These are phyloP conservation scores for Onychostruthus taczanowskii DNA, from an alignment of 2,113 vertebrate species.

Conservation along the genomic window DNA sequence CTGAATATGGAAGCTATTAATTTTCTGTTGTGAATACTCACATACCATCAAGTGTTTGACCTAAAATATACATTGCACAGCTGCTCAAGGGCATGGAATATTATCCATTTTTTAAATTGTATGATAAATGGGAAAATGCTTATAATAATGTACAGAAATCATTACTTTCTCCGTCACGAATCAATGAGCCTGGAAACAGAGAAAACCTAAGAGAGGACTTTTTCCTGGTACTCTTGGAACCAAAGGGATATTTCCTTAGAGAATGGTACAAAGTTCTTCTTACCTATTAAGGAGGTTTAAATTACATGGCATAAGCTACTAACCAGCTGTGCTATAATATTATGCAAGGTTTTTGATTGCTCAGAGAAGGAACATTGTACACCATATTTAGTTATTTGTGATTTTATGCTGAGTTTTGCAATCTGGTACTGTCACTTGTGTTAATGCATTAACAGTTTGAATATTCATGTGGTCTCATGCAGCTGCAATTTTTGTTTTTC, in stretches of 20 bases:
- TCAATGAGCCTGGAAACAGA: constrained; percentile 26
- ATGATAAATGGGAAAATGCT: constrained; percentile 52
- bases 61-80: constrained; percentile 19
- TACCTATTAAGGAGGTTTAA: constrained; percentile 13
- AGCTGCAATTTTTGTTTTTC: constrained; percentile 4
- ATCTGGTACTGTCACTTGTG: constrained; percentile 35
- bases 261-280: constrained; percentile 4
- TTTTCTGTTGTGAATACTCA: not conserved
- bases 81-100: constrained; percentile 37
- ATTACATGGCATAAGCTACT: constrained; percentile 20
- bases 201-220: constrained; percentile 37
- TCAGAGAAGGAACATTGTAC: constrained; percentile 1
- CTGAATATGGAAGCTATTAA: not conserved
- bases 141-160: constrained; percentile 41
- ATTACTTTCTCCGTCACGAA: constrained; percentile 41
- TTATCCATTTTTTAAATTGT: constrained; percentile 12
- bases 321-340: constrained; percentile 55
- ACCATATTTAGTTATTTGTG: constrained; percentile 47
- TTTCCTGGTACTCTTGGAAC: constrained; percentile 22
- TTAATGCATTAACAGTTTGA: not conserved
- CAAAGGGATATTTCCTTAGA: constrained; percentile 51
- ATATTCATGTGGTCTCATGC: not conserved
- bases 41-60: not conserved
- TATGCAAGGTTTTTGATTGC: constrained; percentile 56
- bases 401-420: constrained; percentile 53